These are phyloP conservation scores for Scomber japonicus DNA, from an alignment of 2,113 vertebrate genomes.

Conservation along the genomic window DNA sequence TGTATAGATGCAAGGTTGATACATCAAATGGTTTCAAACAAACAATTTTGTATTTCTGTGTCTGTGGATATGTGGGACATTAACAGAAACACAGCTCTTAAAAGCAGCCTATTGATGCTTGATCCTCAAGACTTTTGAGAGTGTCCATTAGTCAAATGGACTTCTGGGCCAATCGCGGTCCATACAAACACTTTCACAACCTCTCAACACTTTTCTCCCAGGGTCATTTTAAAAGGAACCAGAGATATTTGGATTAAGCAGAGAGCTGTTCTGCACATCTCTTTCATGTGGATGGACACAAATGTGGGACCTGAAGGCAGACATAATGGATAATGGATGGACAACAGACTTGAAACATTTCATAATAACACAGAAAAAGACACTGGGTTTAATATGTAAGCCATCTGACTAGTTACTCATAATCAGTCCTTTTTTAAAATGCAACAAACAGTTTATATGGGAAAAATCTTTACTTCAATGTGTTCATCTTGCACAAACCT, in stretches of 20 bases:
- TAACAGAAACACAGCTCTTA: slow-evolving; percentile 2
- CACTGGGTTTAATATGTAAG: background rate
- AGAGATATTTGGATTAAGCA: too few species aligned
- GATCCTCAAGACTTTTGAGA: background rate
- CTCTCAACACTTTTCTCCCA: slow-evolving; percentile 1
- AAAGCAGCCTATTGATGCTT: background rate
- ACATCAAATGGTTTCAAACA: slow-evolving; percentile 9
- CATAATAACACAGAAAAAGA: too few species aligned
- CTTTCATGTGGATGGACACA: slow-evolving; percentile 37
- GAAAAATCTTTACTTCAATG: too few species aligned
- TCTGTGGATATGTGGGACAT: background rate
- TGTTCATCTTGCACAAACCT: too few species aligned
- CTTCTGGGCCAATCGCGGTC: background rate
- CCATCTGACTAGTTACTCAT: background rate
- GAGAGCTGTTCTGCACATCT: background rate
- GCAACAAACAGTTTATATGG: too few species aligned
- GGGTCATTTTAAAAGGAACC: slow-evolving; percentile 5
- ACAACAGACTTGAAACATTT: background rate
- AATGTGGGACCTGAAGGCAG: slow-evolving; percentile 1
- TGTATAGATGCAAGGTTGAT: background rate
- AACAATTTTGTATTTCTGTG: background rate
- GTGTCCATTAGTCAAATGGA: background rate
- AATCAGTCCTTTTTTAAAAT: too few species aligned
- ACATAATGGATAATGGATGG: background rate
- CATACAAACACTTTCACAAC: background rate